Conservation (phyloP, 2,797 vertebrate species). For the Pangasius krempfi region DNA sequence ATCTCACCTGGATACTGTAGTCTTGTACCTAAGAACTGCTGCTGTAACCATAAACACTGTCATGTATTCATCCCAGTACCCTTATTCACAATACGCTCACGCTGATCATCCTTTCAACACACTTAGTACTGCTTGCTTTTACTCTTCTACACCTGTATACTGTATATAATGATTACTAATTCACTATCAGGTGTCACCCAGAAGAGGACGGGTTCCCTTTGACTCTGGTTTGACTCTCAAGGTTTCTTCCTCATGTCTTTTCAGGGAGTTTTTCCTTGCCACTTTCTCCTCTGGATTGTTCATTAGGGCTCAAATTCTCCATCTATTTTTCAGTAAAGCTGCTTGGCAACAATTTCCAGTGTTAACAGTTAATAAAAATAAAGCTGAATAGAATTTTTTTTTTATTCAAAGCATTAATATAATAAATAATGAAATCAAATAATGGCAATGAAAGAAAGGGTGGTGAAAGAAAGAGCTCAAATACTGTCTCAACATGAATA, state of each 20-base stretch:
- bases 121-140: not conserved
- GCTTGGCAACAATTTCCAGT: not conserved
- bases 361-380: not conserved
- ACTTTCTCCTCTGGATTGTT: not conserved
- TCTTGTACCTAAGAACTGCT: not conserved
- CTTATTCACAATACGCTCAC: not conserved
- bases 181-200: not conserved
- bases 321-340: not conserved
- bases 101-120: not conserved
- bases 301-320: not conserved
- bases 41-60: not conserved
- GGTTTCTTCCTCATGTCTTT: not conserved
- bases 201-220: not conserved
- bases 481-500: constrained; percentile 89
- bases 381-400: not conserved
- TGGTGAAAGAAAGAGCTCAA: constrained; percentile 34
- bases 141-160: not conserved
- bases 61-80: not conserved
- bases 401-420: not conserved
- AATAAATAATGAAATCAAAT: not conserved
- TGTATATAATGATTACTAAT: not conserved
- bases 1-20: not conserved
- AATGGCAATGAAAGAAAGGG: not conserved
- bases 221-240: not conserved
- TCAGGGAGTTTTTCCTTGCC: not conserved